Evolutionary conservation across 1,140 invertebrate species (phyloP).

Genomic region (Wiebesia pumilae): DNA sequence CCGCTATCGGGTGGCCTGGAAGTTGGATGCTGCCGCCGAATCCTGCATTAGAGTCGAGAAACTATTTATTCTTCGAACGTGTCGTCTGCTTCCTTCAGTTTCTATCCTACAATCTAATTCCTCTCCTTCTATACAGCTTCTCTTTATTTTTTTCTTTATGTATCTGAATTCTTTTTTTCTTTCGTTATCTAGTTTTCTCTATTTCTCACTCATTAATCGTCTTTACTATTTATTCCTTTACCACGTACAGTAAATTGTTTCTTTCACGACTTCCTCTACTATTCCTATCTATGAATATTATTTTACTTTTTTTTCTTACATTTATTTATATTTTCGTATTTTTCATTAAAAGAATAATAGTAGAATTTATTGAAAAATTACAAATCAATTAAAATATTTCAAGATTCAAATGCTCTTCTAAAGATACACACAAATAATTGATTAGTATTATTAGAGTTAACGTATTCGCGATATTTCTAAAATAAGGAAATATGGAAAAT

Average conservation of each 20-base stretch:
- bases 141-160: conserved; percentile 42
- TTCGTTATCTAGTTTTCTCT: conserved; percentile 7
- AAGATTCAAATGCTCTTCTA: no score
- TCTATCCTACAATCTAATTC: conserved; percentile 11
- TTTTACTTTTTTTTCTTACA: not conserved
- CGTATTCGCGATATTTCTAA: no score
- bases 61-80: conserved; percentile 54
- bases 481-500: no score
- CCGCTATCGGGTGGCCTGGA: conserved; percentile 45
- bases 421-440: not conserved
- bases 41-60: conserved; percentile 32
- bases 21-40: conserved; percentile 44
- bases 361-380: not conserved
- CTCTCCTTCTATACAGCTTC: conserved; percentile 41
- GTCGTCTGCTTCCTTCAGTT: conserved; percentile 35
- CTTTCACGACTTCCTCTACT: not conserved
- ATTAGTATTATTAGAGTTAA: no score
- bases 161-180: conserved; percentile 29
- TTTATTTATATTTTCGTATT: not conserved
- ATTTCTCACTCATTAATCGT: not conserved
- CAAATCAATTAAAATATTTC: conserved; percentile 7
- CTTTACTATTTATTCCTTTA: not conserved
- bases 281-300: not conserved
- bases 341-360: not conserved
- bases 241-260: not conserved